These are phyloP conservation scores for Camponotus floridanus DNA, from an alignment of 1,140 invertebrate species.

Conservation along the genomic window DNA sequence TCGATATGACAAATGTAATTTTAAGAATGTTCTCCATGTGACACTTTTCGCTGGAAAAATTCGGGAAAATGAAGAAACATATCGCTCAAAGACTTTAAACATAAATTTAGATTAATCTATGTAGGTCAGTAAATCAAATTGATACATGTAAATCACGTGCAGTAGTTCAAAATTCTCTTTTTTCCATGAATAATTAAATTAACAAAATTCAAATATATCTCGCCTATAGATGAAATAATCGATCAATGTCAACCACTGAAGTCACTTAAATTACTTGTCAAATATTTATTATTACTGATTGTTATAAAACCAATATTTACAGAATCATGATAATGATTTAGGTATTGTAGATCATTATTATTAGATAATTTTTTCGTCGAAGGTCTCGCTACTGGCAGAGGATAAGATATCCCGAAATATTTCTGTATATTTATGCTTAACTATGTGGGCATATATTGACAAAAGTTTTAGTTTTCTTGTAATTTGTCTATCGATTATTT, in stretches of 20 bases:
- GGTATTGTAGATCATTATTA: not conserved
- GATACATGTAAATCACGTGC: slow-evolving; percentile 53
- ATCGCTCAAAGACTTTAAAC: slow-evolving; percentile 65
- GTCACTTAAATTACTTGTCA: not conserved
- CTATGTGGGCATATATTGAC: too few relatives aligned
- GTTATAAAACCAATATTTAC: not conserved
- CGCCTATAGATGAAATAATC: slow-evolving; percentile 5
- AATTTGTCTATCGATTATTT: too few relatives aligned
- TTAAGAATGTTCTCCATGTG: not conserved
- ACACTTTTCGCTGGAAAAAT: not conserved
- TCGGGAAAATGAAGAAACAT: slow-evolving; percentile 56
- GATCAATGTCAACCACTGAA: not conserved
- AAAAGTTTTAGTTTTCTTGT: too few relatives aligned
- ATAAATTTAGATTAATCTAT: slow-evolving; percentile 51
- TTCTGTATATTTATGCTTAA: not conserved
- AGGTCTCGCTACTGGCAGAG: not conserved
- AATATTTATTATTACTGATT: not conserved
- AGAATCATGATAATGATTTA: not conserved
- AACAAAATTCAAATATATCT: slow-evolving; percentile 15
- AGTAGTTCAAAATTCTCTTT: slow-evolving; percentile 22
- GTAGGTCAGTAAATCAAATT: slow-evolving; percentile 63
- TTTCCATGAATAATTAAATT: not conserved
- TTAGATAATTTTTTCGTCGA: not conserved
- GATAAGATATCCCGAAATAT: not conserved
- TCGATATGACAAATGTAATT: not conserved